Evolutionary conservation across 2,888 invertebrate species (phyloP).

Genomic region (Mesorhabditis sp.): DNA sequence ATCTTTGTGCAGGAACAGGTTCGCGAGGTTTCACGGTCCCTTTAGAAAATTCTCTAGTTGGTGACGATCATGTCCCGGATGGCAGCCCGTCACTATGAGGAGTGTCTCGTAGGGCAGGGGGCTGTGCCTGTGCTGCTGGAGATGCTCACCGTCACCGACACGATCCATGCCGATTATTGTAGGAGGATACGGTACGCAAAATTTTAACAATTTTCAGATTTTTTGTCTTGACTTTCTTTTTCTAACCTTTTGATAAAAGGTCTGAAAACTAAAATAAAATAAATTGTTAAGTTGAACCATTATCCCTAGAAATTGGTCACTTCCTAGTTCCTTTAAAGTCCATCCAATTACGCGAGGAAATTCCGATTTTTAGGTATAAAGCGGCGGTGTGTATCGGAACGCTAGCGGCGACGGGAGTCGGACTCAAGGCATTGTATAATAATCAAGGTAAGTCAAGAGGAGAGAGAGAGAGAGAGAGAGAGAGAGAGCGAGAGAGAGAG

Average conservation of each 20-base stretch:
- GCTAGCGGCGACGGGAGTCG: conserved; percentile 42
- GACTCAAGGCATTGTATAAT: conserved; percentile 45
- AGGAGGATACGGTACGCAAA: conserved; percentile 43
- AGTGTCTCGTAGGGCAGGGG: conserved; percentile 42
- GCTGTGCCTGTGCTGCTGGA: conserved; percentile 46
- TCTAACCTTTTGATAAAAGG: too few species aligned
- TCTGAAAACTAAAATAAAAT: too few species aligned
- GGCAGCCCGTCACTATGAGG: conserved; percentile 44
- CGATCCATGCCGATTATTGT: conserved; percentile 39
- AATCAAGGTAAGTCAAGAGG: conserved; percentile 31
- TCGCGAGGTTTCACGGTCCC: neutral
- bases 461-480: too few species aligned
- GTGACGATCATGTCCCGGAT: conserved; percentile 48
- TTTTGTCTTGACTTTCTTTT: neutral
- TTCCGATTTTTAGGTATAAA: conserved; percentile 21
- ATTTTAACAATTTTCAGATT: neutral
- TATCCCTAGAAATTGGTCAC: too few species aligned
- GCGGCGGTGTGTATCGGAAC: conserved; percentile 53
- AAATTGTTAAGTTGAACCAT: too few species aligned
- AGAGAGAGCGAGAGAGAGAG: too few species aligned
- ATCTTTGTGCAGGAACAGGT: conserved; percentile 54
- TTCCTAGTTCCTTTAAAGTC: neutral
- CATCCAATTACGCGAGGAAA: too few species aligned
- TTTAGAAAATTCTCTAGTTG: conserved; percentile 17
- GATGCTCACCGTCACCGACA: conserved; percentile 41